These are phyloP conservation scores for Ochropleura leucogaster DNA, from an alignment of 2,888 invertebrate genomes.

Conservation along the genomic window DNA sequence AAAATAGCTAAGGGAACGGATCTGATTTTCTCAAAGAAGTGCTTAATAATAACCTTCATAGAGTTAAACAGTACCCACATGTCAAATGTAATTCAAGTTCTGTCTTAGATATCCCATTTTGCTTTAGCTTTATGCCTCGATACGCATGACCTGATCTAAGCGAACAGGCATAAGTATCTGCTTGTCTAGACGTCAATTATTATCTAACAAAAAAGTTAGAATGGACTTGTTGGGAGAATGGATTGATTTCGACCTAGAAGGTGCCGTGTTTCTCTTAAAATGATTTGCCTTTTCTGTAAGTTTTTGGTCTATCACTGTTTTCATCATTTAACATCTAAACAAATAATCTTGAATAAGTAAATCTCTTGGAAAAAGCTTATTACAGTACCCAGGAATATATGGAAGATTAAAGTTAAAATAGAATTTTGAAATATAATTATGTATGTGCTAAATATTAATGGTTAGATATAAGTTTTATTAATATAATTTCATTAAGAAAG, in stretches of 20 bases:
- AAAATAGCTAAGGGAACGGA: background rate
- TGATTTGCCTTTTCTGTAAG: background rate
- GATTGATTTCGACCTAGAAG: conserved; percentile 7
- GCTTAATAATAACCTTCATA: conserved; percentile 3
- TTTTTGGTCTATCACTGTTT: background rate
- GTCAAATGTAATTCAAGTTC: conserved; percentile 5
- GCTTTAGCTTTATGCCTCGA: conserved; percentile 17
- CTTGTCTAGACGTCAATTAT: conserved; percentile 34
- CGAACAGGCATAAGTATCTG: conserved; percentile 3
- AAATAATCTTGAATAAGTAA: background rate
- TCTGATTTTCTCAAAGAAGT: background rate
- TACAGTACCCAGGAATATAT: too few species aligned
- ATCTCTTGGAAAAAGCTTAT: too few species aligned
- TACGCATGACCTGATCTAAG: conserved; percentile 36
- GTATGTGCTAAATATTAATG: too few species aligned
- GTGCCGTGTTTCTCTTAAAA: background rate
- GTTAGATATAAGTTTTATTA: too few species aligned
- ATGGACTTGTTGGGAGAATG: conserved; percentile 19
- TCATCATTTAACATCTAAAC: background rate
- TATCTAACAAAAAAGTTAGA: conserved; percentile 19
- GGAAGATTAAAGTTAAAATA: too few species aligned
- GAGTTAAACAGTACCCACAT: background rate
- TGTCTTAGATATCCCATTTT: conserved; percentile 16
- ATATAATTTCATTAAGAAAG: too few species aligned
- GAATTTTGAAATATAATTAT: too few species aligned